Conservation (phyloP, 2,888 invertebrate genomes). For the Drosophila fulvimacula region DNA sequence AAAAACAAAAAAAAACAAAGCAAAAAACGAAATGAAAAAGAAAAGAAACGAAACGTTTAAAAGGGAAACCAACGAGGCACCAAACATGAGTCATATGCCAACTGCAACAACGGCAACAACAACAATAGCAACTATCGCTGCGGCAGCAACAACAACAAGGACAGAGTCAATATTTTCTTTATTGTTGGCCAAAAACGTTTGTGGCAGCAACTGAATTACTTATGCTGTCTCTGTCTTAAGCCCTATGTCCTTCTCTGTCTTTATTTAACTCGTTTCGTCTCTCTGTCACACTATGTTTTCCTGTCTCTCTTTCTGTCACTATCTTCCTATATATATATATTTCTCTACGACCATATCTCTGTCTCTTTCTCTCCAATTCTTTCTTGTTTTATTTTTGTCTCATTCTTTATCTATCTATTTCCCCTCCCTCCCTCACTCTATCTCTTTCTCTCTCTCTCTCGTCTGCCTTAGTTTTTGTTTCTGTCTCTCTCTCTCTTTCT, state of each 20-base stretch:
- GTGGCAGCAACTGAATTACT: slow-evolving; percentile 12
- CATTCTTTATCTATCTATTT: too few species aligned
- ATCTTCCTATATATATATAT: too few species aligned
- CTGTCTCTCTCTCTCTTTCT: too few species aligned
- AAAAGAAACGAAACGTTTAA: slow-evolving; percentile 24
- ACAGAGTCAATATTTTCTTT: slow-evolving; percentile 7
- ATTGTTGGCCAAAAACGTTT: slow-evolving; percentile 17
- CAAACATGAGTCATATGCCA: slow-evolving; percentile 58
- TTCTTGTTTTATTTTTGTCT: too few species aligned
- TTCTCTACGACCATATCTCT: too few species aligned
- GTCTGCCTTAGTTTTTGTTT: too few species aligned
- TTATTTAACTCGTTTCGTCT: too few species aligned
- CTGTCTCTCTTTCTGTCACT: too few species aligned
- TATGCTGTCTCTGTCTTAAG: neutral
- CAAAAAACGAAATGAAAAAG: slow-evolving; percentile 5
- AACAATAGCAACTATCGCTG: slow-evolving; percentile 16
- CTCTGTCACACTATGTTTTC: too few species aligned
- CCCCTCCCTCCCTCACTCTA: too few species aligned
- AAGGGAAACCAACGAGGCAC: slow-evolving; percentile 37
- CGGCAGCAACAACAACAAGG: slow-evolving; percentile 2
- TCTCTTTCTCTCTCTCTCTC: too few species aligned
- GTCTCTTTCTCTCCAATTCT: too few species aligned
- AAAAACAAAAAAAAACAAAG: neutral
- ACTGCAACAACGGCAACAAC: slow-evolving; percentile 23
- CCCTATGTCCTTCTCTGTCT: slow-evolving; percentile 7